A percentile compares a stretch with the other conserved stretches of the same genome.
These are phyloP conservation scores for Ephydatia muelleri DNA, from an alignment of 37 sponge, comb jelly and placozoan genomes.

Conservation along the genomic window DNA sequence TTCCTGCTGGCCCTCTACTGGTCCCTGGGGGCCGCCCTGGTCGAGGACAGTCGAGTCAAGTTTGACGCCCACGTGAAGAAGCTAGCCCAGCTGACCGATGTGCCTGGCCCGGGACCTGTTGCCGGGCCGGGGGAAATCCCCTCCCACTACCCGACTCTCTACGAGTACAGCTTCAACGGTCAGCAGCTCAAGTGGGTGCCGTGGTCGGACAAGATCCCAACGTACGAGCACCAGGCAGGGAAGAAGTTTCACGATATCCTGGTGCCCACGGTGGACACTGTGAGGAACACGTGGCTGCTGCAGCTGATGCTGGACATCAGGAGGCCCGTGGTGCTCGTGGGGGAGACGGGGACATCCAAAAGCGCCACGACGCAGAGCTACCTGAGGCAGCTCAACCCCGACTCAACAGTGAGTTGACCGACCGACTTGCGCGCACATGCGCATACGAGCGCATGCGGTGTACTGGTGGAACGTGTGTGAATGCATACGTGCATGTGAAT, in stretches of 20 bases:
- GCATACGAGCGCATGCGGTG: too few relatives aligned
- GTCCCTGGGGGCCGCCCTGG: constrained; percentile 92
- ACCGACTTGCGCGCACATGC: too few relatives aligned
- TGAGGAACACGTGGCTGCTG: constrained; percentile 94
- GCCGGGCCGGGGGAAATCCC: constrained; percentile 91
- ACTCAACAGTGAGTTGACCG: constrained; percentile 66
- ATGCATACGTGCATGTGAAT: too few relatives aligned
- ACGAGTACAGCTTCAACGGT: constrained; percentile 89
- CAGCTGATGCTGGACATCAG: constrained; percentile 89
- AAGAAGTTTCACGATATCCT: constrained; percentile 91
- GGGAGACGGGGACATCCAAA: constrained; percentile 99
- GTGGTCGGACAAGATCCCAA: constrained; percentile 89
- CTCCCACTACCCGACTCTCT: constrained; percentile 77
- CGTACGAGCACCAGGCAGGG: constrained; percentile 86
- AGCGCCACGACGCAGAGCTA: constrained; percentile 95
- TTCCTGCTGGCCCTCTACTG: constrained; percentile 87
- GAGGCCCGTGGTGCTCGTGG: constrained; percentile 93
- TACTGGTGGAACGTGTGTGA: too few relatives aligned
- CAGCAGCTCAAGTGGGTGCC: constrained; percentile 81
- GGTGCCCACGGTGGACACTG: constrained; percentile 98
- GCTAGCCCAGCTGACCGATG: constrained; percentile 72
- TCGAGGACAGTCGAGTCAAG: constrained; percentile 91
- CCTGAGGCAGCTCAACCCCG: constrained; percentile 82
- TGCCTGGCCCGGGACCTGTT: constrained; percentile 61
- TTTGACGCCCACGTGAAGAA: constrained; percentile 89